These are phyloP conservation scores for Beris morrisii DNA, from an alignment of 2,888 invertebrate species.

Conservation along the genomic window DNA sequence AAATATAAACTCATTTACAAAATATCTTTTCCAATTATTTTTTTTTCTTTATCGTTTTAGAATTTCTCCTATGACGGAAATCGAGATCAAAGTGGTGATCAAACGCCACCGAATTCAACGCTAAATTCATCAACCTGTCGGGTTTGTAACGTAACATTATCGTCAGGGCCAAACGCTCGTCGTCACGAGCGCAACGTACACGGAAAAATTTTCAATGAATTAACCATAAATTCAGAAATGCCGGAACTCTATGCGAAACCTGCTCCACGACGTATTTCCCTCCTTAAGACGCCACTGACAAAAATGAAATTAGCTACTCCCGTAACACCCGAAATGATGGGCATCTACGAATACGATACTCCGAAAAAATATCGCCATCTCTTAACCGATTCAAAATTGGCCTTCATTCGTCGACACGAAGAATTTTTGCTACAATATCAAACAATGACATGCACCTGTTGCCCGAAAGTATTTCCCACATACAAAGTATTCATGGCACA, in stretches of 20 bases:
- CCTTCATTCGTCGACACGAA: slow-evolving; percentile 52
- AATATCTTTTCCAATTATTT: no score
- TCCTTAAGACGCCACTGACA: slow-evolving; percentile 37
- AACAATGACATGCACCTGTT: slow-evolving; percentile 55
- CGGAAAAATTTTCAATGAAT: slow-evolving; percentile 40
- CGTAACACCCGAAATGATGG: slow-evolving; percentile 42
- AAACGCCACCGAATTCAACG: not conserved
- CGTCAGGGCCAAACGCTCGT: slow-evolving; percentile 55
- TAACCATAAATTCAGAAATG: slow-evolving; percentile 1
- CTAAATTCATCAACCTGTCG: slow-evolving; percentile 44
- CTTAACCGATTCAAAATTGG: slow-evolving; percentile 52
- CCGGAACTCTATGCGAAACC: slow-evolving; percentile 19
- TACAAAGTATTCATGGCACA: slow-evolving; percentile 57
- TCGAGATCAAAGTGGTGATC: not conserved
- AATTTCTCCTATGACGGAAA: no score
- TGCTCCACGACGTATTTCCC: slow-evolving; percentile 6
- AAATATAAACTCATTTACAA: no score
- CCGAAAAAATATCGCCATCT: slow-evolving; percentile 54
- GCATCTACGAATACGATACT: slow-evolving; percentile 53
- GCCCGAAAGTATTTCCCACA: slow-evolving; percentile 52
- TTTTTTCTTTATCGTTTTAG: no score
- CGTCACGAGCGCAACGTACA: slow-evolving; percentile 56
- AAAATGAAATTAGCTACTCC: not conserved
- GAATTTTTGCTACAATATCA: slow-evolving; percentile 56
- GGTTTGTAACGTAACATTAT: slow-evolving; percentile 55